phyloP scores from a whole-genome alignment of 2,113 vertebrate species.

The Elanoides forficatus region DNA sequence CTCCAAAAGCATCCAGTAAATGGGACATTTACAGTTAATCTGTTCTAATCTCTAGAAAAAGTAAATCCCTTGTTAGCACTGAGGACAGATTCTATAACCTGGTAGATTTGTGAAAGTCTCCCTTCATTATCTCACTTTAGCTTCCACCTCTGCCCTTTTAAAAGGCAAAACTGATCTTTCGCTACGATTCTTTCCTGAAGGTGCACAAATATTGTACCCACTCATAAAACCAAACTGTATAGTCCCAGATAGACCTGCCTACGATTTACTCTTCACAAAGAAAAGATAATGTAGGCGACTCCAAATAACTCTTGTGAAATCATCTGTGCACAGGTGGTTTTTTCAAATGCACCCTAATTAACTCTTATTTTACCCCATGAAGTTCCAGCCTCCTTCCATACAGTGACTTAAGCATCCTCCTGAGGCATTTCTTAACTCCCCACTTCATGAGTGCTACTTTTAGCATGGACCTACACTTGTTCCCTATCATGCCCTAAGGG shows the following conservation, averaged over 20 bases:
- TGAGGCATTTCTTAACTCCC: not conserved
- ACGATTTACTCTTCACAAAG: not conserved
- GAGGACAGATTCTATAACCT: not conserved
- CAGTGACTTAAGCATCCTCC: not conserved
- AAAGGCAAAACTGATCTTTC: not conserved
- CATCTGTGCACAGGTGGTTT: not conserved
- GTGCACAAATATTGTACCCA: not conserved
- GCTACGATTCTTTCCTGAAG: not conserved
- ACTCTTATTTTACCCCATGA: not conserved
- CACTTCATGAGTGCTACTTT: not conserved
- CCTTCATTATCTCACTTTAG: not conserved
- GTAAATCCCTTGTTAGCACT: not conserved
- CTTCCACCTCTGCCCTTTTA: not conserved
- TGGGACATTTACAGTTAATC: not conserved
- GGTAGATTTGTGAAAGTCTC: not conserved
- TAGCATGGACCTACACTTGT: not conserved
- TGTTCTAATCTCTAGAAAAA: not conserved
- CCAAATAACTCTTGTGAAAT: not conserved
- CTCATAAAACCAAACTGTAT: not conserved
- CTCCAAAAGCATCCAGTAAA: not conserved
- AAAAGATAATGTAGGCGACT: not conserved
- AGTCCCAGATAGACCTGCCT: not conserved
- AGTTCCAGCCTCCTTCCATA: not conserved
- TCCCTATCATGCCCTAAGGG: not conserved
- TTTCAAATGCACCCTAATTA: not conserved